These are phyloP conservation scores for Setophaga petechia DNA, from an alignment of 2,113 vertebrate genomes.

Conservation along the genomic window DNA sequence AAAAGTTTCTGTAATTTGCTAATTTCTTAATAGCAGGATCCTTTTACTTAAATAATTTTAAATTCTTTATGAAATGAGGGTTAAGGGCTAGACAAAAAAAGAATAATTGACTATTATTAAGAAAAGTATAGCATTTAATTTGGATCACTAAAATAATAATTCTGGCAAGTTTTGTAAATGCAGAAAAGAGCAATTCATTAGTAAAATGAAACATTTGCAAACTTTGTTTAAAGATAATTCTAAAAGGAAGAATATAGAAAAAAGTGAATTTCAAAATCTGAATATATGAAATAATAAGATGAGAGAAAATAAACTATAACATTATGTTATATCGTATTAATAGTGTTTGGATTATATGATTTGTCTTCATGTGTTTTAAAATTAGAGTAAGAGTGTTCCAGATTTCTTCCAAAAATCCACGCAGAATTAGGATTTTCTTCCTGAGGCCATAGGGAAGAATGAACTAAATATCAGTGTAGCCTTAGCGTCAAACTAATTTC, in stretches of 20 bases:
- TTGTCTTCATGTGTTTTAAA: background rate
- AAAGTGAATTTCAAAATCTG: background rate
- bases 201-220: background rate
- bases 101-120: too few species aligned
- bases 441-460: background rate
- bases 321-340: background rate
- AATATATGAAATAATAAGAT: background rate
- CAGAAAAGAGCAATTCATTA: background rate
- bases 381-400: background rate
- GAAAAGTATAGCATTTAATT: background rate
- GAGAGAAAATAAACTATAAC: background rate
- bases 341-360: background rate
- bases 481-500: background rate
- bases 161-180: background rate
- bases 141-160: background rate
- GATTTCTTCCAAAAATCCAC: background rate
- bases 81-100: background rate
- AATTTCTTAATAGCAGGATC: background rate
- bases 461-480: background rate
- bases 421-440: background rate
- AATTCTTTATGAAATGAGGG: background rate
- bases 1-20: background rate
- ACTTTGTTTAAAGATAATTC: background rate
- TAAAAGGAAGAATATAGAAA: background rate
- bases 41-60: background rate